Conservation (phyloP, 2,797 vertebrate species). For the Catharus ustulatus region DNA sequence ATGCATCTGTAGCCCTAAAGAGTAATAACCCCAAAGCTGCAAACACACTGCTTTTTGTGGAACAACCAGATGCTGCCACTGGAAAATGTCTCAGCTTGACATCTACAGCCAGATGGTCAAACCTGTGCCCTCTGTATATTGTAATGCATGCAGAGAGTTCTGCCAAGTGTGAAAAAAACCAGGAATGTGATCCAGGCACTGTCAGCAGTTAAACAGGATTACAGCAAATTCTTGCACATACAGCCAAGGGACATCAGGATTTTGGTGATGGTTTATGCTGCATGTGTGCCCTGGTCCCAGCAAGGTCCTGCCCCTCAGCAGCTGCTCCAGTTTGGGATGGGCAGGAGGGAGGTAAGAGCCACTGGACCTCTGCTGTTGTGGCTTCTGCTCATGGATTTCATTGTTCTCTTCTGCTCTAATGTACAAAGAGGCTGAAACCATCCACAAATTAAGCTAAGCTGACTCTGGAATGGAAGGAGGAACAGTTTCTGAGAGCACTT, state of each 20-base stretch:
- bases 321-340: not conserved
- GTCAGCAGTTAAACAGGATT: not conserved
- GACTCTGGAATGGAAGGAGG: not conserved
- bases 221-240: not conserved
- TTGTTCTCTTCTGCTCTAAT: not conserved
- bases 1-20: not conserved
- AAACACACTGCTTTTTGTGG: conserved; percentile 17
- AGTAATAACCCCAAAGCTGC: conserved; percentile 15
- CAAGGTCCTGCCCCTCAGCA: not conserved
- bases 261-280: not conserved
- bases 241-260: not conserved
- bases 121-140: conserved; percentile 9
- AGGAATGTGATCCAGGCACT: not conserved
- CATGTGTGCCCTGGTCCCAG: not conserved
- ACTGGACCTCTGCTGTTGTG: not conserved
- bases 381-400: not conserved
- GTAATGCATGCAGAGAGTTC: not conserved
- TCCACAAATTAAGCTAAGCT: not conserved
- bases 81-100: conserved; percentile 47
- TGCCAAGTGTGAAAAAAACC: conserved; percentile 6
- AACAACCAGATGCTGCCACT: conserved; percentile 46
- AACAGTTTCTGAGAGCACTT: not conserved
- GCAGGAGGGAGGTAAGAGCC: not conserved
- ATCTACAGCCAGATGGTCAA: conserved; percentile 46
- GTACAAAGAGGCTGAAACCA: not conserved